Evolutionary conservation across 2,888 invertebrate genomes (phyloP), one percentile per base, ranked within the genome.

Genomic region (Artemia sinica): DNA sequence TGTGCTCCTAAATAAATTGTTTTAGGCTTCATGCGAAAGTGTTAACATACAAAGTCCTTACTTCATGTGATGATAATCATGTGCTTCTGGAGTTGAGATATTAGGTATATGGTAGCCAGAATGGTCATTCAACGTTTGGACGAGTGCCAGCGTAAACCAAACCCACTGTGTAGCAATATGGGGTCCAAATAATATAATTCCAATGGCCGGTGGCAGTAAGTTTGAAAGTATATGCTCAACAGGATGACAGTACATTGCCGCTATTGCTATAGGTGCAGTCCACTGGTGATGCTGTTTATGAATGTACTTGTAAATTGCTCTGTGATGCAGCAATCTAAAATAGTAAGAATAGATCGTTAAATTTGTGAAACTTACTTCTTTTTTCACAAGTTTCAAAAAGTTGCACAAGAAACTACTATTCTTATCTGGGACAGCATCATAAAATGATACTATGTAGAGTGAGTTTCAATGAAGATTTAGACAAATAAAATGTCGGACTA

Each of bases 211-310:
- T 41, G 90, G 90, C 70, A 88, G 73, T 70, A 89, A 76, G 78
- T 90, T 90, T 66, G 88, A 87, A 72, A 89, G 81, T 69, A 88
- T 79, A 76, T 90, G 88, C 72, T 81, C 81, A 65, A 88, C 76
- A 0, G 90, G 89, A 78, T 90, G 88, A 73, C 87, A 86, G 77
- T 90, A 90, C 65, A 89, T 80, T 13, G 88, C 85, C 0, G 88
- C 86, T 6, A 89, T 84, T n/a, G 89, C 87, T 68, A 91, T 85
- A 0, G 91, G 90, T 0, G 90, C 86, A 2, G 87, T 88, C 90
- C 90, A 91, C 77, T 91, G 89, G 74, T 91, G 91, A 77, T 91
- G 91, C 74, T 85, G 83, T 77, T 91, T 91, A 78, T 91, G 91
- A 73, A 91, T 86, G 75, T 84, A 82, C 75, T 86, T 88, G 79